Base-by-base conservation (phyloP, 1,140 invertebrate genomes). In the Drosophila neocordata region DNA sequence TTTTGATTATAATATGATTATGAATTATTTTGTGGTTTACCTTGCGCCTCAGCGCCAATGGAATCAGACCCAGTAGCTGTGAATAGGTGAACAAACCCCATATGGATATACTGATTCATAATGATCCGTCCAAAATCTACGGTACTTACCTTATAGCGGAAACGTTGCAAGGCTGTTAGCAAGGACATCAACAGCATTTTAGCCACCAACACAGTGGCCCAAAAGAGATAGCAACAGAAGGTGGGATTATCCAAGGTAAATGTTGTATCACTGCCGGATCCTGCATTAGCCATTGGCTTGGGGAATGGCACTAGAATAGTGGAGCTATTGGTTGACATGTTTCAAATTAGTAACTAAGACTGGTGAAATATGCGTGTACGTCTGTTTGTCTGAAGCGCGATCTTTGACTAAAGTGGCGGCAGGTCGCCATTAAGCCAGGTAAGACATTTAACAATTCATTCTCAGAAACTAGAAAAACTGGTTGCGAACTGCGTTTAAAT, bases 161-260 rank as follows among this genome's bases (percentile, higher is more conserved):
- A 89, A 55, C 94, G 79, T 51, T 92, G 91, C 52, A 91, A n/a
- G 1, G 87, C 92, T 2, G 93, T 94, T 4, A 93, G 67, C 27
- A 92, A 37, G 6, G 92, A 92, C 93, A 94, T 93, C 4, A 91
- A 56, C 60, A 93, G 69, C 90, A 93, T 93, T 77, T 94, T 94
- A 0, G 92, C 65, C 37, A 93, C 89, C 68, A 94, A 77, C 7
- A 94, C 78, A 0, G 89, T 92, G 31, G 92, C 76, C 83, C 92
- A 93, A 65, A 93, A 93, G 1, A 92, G 88, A 65, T 91, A 93
- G 20, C 91, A 91, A 24, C 83, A 73, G 51, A 94, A 93, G 1
- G 93, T 89, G 1, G 89, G 91, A 69, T 93, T 93, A 0, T 91
- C 79, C 35, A 91, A 58, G 7, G 75, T 90, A 5, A 89, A 74